Base-by-base conservation (phyloP, 2,888 invertebrate genomes). In the Trachelus tabidus region DNA sequence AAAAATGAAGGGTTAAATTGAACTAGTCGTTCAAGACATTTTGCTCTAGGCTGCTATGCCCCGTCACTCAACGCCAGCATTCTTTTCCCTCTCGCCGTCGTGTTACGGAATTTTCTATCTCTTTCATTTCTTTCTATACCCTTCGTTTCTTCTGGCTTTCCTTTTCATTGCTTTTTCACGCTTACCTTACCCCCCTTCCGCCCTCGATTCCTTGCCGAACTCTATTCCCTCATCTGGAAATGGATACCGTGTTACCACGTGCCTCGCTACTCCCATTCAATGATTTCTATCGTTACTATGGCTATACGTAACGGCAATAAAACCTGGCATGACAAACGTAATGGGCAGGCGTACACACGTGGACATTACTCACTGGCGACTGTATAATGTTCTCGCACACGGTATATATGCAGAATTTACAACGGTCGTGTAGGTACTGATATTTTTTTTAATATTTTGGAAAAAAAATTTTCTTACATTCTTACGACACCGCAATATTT, bases 21-120 rank as follows among this genome's bases (percentile, higher is more conserved):
- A 84, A 84, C 84, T 81, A 81, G 80, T 77, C 81, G 76, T 77
- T 69, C 80, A 83, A 83, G 83, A 84, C 79, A 82, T 78, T 79
- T 75, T 73, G 80, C 80, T 81, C 79, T 81, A 80, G 80, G 77
- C 79, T 37, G 37, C 37, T 37, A 15, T 1, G 33, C 9, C 37
- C 30, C 74, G 12, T 74, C 34, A 33, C 33, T 31, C 74, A 11
- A 9, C 74, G 11, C 6, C 12, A 34, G 23, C 23, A 30, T 35
- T 30, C 34, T 35, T 34, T 37, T 73, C 79, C 73, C 79, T 83
- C 79, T 79, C 80, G 81, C 73, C 78, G 79, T 82, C 82, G 37
- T 79, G 80, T 77, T 81, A 79, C 15, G 56, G 80, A 80, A 80
- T 31, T 56, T 23, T 37, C 73, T 31, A 9, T 34, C 33, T 34